A percentile compares a stretch with the other conserved stretches of the same genome.
phyloP scores from a whole-genome alignment of 1,140 invertebrate species.

The Macrostomum lignano region DNA sequence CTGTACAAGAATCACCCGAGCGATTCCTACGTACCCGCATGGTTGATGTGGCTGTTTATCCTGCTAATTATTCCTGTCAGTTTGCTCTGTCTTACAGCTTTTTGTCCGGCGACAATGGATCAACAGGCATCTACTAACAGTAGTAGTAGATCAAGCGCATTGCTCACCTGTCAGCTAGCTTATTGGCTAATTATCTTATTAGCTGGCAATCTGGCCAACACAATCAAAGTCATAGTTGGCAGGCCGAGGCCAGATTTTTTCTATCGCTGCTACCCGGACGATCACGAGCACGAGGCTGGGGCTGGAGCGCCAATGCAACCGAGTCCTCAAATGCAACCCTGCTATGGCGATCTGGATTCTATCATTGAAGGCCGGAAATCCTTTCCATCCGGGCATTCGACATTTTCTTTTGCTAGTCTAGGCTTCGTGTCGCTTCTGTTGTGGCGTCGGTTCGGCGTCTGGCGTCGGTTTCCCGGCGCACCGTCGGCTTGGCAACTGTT shows the following conservation, averaged over 20 bases:
- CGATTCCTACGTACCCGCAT: slow-evolving; percentile 39
- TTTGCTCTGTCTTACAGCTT: neutral
- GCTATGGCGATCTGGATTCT: slow-evolving; percentile 36
- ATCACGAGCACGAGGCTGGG: slow-evolving; percentile 32
- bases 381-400: slow-evolving; percentile 61
- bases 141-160: neutral
- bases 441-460: no score
- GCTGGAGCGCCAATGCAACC: no score
- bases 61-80: neutral
- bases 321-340: no score
- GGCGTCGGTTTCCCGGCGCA: no score
- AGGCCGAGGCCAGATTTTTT: slow-evolving; percentile 55
- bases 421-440: slow-evolving; percentile 40
- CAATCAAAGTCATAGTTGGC: slow-evolving; percentile 6
- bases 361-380: slow-evolving; percentile 52
- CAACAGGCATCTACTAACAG: neutral
- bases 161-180: neutral
- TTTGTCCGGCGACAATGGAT: neutral
- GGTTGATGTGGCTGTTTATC: slow-evolving; percentile 34
- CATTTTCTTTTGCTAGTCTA: slow-evolving; percentile 47
- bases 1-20: slow-evolving; percentile 45
- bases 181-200: neutral
- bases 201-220: neutral
- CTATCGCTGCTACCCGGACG: slow-evolving; percentile 52
- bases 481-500: no score